Evolutionary conservation across 2,888 invertebrate genomes (phyloP), one percentile per base, ranked within the genome.

Genomic region (Scaptomyza cyrtandrae): DNA sequence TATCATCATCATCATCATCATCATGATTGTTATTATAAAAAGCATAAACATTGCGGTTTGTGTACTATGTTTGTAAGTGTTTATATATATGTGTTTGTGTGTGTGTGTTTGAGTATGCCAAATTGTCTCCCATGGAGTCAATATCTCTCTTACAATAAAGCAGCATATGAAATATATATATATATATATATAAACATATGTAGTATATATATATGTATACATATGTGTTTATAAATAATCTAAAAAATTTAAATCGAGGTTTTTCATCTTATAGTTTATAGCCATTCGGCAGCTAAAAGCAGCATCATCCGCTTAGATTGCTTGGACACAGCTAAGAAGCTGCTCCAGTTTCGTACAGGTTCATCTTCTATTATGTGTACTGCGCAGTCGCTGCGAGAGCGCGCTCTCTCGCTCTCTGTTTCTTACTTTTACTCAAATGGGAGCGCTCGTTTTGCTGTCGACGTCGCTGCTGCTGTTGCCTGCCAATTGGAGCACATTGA

Each of bases 101-200:
- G 33, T 63, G 48, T 66, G 10, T 49, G 39, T 56, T 7, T 46
- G 43, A 44, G 39, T 50, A 52, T 70, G 64, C 59, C 71, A 67
- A 79, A 68, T 80, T 77, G 86, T 88, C 89, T 86, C 86, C 83
- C 83, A 63, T 79, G 88, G 83, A 89, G 88, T 82, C 82, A 77
- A 85, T 69, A 64, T 56, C 75, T 56, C 75, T 73, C 81, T 64
- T 78, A 84, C 78, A 88, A 85, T 78, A 84, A 89, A 84, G 74
- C 88, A 76, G 86, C 87, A 80, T 80, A 70, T 70, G 44, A 75
- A 79, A 46, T 56, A 50, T 35, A 33, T 35, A 50, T 56, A 50
- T 35, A 33, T 35, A 50, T 37, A 49, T 52, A 24, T 16, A 44
- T 31, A 35, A 33, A 19, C 56, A 44, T 44, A 45, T 37, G 24